Base-by-base conservation (phyloP, 2,113 vertebrate species). In the Leptosomus discolor region DNA sequence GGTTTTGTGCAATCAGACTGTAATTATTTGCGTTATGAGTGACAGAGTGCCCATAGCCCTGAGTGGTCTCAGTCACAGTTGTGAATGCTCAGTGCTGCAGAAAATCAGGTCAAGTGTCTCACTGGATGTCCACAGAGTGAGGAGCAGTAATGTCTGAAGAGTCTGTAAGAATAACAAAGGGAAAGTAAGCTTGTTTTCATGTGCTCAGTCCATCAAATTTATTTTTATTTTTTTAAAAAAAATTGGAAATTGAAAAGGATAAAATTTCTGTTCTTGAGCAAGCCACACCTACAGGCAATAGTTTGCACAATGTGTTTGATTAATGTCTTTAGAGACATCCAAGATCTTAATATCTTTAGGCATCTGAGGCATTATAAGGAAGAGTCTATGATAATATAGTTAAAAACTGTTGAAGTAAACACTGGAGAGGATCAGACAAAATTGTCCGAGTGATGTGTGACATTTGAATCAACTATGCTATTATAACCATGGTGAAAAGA, bases 21-120 rank as follows among this genome's bases (percentile, higher is more conserved):
- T 82, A 48, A 60, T 92, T 70, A 78, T 51, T 90, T 96, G 74
- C 53, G 15, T 22, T 82, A 11, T 36, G 90, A 87, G 51, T 45
- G 89, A 48, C 0, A 0, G 34, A 51, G 43, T 75, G 73, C 57
- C 48, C 0, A 0, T 50, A 78, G 87, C 65, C 80, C 70, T 46
- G 2, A 3, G 65, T 90, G 77, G 56, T 94, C 69, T 78, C 46
- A 18, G 83, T 71, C 83, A 34, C 76, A 91, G 69, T 91, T 95
- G 88, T 79, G 77, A 85, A 27, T 88, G 94, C 57, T 96, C 94
- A 94, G 69, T 80, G 74, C 96, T 89, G 92, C 96, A 97, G 94
- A 97, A 96, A 96, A 96, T 96, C 84, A 65, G 93, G 94, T 96
- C 94, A 94, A 79, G 90, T 91, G 69, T 91, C 93, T 95, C n/a